Evolutionary conservation across 1,140 invertebrate species (phyloP).

Genomic region (Leptinotarsa lineolata): DNA sequence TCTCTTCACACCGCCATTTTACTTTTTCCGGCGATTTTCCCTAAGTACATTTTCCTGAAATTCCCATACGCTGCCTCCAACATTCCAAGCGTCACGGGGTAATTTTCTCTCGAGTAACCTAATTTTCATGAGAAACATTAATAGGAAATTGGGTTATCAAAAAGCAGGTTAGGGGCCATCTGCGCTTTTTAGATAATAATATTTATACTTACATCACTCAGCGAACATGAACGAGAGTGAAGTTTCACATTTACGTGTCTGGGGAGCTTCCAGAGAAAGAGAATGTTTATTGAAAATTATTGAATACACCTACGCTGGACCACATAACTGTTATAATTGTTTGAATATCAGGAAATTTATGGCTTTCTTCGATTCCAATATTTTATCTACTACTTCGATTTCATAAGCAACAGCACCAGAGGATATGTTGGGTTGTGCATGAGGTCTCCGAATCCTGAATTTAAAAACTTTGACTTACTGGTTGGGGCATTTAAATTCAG

Average conservation of each 20-base stretch:
- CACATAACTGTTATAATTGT: no score
- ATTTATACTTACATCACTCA: conserved; percentile 7
- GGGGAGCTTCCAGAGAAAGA: no score
- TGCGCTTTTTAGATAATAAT: conserved; percentile 29
- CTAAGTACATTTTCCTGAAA: background rate
- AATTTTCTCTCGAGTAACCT: conserved; percentile 14
- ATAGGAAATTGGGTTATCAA: conserved; percentile 23
- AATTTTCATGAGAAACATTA: conserved; percentile 28
- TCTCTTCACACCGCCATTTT: background rate
- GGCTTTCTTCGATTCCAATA: no score
- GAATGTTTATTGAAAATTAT: no score
- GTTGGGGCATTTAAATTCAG: no score
- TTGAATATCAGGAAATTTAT: no score
- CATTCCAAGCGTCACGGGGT: background rate
- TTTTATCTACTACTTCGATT: no score
- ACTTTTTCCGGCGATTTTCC: background rate
- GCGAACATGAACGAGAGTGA: background rate
- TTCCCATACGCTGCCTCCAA: background rate
- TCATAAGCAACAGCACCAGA: no score
- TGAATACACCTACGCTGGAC: no score
- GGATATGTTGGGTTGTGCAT: no score
- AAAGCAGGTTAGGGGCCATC: conserved; percentile 23
- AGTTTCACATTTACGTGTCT: background rate
- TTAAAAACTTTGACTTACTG: no score
- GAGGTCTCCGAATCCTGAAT: no score